Conservation (phyloP, 2,888 invertebrate genomes). For the Yponomeuta malinellus region DNA sequence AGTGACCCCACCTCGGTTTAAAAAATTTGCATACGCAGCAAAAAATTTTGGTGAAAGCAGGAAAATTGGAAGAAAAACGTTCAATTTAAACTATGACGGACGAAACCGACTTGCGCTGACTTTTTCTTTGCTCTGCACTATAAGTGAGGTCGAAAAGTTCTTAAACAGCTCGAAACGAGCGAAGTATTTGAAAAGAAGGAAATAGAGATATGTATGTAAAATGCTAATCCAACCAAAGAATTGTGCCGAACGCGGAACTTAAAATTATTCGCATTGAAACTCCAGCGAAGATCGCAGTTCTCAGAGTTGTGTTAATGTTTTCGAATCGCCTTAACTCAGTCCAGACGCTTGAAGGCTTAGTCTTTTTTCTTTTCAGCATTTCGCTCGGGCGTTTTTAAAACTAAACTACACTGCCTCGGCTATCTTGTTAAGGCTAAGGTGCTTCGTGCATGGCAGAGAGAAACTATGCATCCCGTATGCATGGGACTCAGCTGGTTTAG, state of each 20-base stretch:
- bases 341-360: not conserved
- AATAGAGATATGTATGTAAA: not conserved
- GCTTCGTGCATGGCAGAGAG: slow-evolving; percentile 4
- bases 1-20: not conserved
- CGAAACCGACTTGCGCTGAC: not conserved
- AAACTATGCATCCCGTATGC: not conserved
- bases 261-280: slow-evolving; percentile 2
- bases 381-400: slow-evolving; percentile 14
- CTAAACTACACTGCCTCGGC: not conserved
- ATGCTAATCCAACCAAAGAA: not conserved
- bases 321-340: slow-evolving; percentile 10
- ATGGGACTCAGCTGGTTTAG: not conserved
- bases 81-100: not conserved
- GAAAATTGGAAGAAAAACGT: too few species aligned
- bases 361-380: slow-evolving; percentile 5
- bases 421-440: slow-evolving; percentile 13
- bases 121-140: not conserved
- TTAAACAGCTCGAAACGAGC: not conserved
- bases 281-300: slow-evolving; percentile 7
- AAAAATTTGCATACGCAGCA: not conserved
- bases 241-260: not conserved
- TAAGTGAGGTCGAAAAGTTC: not conserved
- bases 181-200: not conserved
- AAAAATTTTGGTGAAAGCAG: not conserved
- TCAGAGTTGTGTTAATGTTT: slow-evolving; percentile 10